Conservation (phyloP, 2,888 invertebrate species). For the Mallateleia sp. region DNA sequence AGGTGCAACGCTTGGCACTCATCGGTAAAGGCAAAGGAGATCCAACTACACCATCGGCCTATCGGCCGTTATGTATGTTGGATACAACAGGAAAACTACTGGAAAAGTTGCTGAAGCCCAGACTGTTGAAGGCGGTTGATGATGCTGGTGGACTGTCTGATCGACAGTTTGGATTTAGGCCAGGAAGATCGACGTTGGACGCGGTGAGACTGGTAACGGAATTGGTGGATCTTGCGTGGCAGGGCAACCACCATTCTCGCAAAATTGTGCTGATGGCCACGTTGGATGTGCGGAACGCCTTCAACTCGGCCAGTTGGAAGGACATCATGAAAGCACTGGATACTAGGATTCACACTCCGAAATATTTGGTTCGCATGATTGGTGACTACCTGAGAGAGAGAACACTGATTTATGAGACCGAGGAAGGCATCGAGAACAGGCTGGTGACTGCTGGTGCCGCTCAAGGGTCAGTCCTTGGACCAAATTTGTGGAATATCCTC, state of each 20-base stretch:
- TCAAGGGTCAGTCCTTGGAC: slow-evolving; percentile 1
- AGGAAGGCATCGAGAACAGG: background rate
- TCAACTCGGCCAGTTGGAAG: slow-evolving; percentile 25
- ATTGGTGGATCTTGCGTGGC: slow-evolving; percentile 37
- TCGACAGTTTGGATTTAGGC: slow-evolving; percentile 70
- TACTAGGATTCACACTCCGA: background rate
- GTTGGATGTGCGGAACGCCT: slow-evolving; percentile 12
- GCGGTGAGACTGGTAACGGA: slow-evolving; percentile 60
- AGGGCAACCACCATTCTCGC: slow-evolving; percentile 56
- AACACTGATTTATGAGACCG: background rate
- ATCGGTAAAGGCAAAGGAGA: slow-evolving; percentile 76
- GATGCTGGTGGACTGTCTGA: slow-evolving; percentile 69
- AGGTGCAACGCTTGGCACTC: slow-evolving; percentile 52
- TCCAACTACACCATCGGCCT: slow-evolving; percentile 53
- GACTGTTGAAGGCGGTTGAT: slow-evolving; percentile 58
- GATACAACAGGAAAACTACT: slow-evolving; percentile 60
- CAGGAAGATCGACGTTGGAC: slow-evolving; percentile 67
- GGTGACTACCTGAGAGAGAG: slow-evolving; percentile 4
- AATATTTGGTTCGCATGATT: background rate
- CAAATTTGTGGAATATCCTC: slow-evolving; percentile 4
- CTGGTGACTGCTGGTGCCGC: background rate
- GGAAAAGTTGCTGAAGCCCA: slow-evolving; percentile 72
- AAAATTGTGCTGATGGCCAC: slow-evolving; percentile 54
- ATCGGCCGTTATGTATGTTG: slow-evolving; percentile 67
- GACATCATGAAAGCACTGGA: slow-evolving; percentile 37